phyloP scores from a whole-genome alignment of 2,888 invertebrate genomes.

The Euplagia quadripunctaria region DNA sequence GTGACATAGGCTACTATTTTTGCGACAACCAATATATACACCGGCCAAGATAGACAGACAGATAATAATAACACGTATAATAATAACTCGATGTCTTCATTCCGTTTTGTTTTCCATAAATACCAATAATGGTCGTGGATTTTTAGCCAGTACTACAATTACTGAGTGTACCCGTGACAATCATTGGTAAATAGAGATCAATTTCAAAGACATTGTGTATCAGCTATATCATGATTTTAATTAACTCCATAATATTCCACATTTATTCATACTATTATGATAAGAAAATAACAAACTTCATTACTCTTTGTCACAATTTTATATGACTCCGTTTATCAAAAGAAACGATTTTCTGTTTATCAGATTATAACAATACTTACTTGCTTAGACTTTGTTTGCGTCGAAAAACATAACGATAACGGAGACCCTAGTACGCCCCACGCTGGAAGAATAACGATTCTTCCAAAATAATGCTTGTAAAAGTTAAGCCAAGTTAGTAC shows the following conservation, averaged over 20 bases:
- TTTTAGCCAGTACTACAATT: too few relatives aligned
- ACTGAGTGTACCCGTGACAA: too few relatives aligned
- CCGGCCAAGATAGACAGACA: too few relatives aligned
- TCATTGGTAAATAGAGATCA: background rate
- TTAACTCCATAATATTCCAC: background rate
- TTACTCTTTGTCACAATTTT: constrained; percentile 10
- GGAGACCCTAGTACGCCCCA: constrained; percentile 4
- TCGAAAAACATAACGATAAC: constrained; percentile 17
- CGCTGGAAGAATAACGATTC: constrained; percentile 28
- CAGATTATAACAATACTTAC: constrained; percentile 12
- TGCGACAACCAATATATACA: too few relatives aligned
- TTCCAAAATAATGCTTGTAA: background rate
- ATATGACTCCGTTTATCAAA: constrained; percentile 4
- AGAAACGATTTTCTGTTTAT: background rate
- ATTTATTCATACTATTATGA: background rate
- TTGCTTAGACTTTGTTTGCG: constrained; percentile 8
- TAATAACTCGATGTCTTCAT: too few relatives aligned
- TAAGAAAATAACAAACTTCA: background rate
- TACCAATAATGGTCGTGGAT: too few relatives aligned
- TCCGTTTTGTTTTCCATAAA: too few relatives aligned
- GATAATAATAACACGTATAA: too few relatives aligned
- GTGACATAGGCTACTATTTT: background rate
- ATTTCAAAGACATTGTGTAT: background rate
- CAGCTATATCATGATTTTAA: background rate
- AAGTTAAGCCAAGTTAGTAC: background rate